Evolutionary conservation across 2,113 vertebrate species (phyloP), one percentile per base, ranked within the genome.

Genomic region (Aldabrachelys gigantea): DNA sequence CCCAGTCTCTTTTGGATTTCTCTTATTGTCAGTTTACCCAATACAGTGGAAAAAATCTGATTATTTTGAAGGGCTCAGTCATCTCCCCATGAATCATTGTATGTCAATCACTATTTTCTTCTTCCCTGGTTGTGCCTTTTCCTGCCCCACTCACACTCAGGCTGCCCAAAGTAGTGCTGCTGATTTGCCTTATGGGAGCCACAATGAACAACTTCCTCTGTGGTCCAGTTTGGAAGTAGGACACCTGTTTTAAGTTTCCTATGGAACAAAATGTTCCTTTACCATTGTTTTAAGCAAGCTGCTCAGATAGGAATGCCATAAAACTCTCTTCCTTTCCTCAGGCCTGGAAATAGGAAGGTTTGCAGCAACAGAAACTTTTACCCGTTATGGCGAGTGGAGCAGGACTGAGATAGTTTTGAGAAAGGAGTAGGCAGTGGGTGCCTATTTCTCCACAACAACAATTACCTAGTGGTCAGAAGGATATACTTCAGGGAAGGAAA

Each of bases 341-440:
- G 25, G 89, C 22, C 1, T 27, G n/a, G 24, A 79, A 88, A 69
- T 44, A 59, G 27, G 41, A 92, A 52, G 0, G 12, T 85, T 88
- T 81, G 3, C 3, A 75, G 1, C 24, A 35, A 56, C 0, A 65
- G 2, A 80, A 41, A 3, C 0, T 72, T 91, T 82, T 80, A 62
- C 35, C 41, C 80, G 4, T 80, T 14, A 3, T 85, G 19, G 78
- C 10, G 5, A 84, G 6, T 54, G 1, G 3, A 54, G 88, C 41
- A 29, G 25, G 22, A 27, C 24, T 78, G 75, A 78, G 75, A 4
- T 25, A 47, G 24, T 31, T 14, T 8, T 52, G 0, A 31, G 89
- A 57, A 87, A 75, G 25, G 14, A 1, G 1, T 7, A 1, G 1
- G 10, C 59, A 0, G 0, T 10, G 79, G 93, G 72, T 75, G 4